Evolutionary conservation across 1,140 invertebrate species (phyloP), one percentile per base, ranked within the genome.

Genomic region (Drosophila nigrodunni): DNA sequence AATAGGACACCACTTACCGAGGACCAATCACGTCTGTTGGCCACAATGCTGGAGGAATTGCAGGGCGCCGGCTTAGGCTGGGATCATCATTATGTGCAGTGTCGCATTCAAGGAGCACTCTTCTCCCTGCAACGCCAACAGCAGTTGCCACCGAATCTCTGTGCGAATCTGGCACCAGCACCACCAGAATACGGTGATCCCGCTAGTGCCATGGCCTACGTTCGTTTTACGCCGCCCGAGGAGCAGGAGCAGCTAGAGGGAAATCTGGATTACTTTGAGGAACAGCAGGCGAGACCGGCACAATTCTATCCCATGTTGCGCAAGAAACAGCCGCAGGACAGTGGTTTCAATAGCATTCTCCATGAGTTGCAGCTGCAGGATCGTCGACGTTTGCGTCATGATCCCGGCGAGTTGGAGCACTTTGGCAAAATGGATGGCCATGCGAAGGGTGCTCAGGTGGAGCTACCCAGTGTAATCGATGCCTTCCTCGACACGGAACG

Each of bases 181-280:
- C 91, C 85, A 47, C 73, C 77, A 5, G 80, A 92, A 18, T 77
- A 94, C 41, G 95, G 95, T 77, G 94, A 95, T 5, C 94, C 94
- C 46, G 80, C 85, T n/a, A 93, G 94, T 75, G 94, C 95, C 54
- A 92, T 97, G 73, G 97, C 97, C 15, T 95, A 96, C 76, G 95
- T 98, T 1, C 95, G 95, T 68, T 97, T 97, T 77, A 95, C 94
- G 1, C 96, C 96, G 4, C 96, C 96, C 61, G 94, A 70, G 96
- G 72, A 96, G n/a, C n/a, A 59, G 43, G 18, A 70, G 49, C 41
- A 44, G 43, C 60, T 66, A 66, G 83, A 95, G 82, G 95, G 96
- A 2, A 96, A 97, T 79, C 95, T 96, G 92, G 93, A 96, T n/a
- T 97, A 96, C 89, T 95, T 94, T 30, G 85, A 88, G 34, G 80